Percentiles rank a stretch among this genome's conserved stretches.
Evolutionary conservation across 2,797 vertebrate species (phyloP).

Genomic region (Lophotriccus pileatus): DNA sequence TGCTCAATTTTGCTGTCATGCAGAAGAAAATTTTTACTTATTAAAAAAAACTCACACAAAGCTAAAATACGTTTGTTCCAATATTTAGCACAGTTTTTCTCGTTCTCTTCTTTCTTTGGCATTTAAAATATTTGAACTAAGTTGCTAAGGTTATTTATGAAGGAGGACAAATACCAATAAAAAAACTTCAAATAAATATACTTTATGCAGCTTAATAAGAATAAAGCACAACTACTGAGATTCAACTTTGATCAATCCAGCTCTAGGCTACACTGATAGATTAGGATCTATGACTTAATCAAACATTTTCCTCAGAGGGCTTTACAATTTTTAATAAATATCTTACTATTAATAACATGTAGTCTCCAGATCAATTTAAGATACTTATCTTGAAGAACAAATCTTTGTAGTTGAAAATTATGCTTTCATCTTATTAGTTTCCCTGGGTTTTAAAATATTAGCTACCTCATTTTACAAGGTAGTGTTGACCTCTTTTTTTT

Average conservation of each 20-base stretch:
- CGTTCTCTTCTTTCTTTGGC: background rate
- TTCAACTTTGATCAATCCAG: background rate
- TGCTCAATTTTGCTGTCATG: background rate
- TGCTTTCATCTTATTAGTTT: background rate
- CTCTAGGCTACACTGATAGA: background rate
- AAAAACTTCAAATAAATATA: background rate
- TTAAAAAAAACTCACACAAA: background rate
- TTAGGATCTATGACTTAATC: background rate
- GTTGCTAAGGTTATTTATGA: background rate
- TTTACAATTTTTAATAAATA: background rate
- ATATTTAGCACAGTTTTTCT: background rate
- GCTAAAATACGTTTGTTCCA: background rate
- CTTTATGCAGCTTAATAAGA: background rate
- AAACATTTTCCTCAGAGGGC: background rate
- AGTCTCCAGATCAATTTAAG: background rate
- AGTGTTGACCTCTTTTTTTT: background rate
- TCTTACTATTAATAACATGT: background rate
- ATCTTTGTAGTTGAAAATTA: background rate
- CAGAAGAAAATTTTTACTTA: background rate
- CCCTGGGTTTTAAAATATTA: background rate
- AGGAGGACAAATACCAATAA: background rate
- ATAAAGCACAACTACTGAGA: background rate
- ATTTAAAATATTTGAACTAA: background rate
- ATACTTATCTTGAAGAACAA: background rate
- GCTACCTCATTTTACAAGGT: background rate